Conservation (phyloP, 2,113 vertebrate species). For the Halichoeres trimaculatus region DNA sequence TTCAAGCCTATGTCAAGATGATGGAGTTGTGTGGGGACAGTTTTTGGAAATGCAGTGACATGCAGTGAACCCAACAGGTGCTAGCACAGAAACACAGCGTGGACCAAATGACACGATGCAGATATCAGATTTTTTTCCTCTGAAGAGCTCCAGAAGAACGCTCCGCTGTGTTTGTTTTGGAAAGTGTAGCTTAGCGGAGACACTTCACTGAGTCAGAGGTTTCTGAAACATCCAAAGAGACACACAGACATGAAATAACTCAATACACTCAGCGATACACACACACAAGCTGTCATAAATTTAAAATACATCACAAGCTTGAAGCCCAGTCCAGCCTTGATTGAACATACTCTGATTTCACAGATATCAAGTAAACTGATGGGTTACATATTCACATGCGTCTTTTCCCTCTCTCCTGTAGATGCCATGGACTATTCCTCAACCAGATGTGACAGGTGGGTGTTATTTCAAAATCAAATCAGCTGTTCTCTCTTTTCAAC, state of each 20-base stretch:
- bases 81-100: constrained; percentile 31
- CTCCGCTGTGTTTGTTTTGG: constrained; percentile 71
- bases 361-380: constrained; percentile 25
- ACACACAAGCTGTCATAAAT: too few species aligned
- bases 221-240: constrained; percentile 26
- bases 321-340: constrained; percentile 11
- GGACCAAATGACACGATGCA: constrained; percentile 49
- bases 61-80: constrained; percentile 23
- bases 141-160: constrained; percentile 44
- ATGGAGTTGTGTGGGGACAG: background rate
- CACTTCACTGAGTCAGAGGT: constrained; percentile 40
- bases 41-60: background rate
- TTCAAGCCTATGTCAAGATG: background rate
- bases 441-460: constrained; percentile 88
- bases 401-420: constrained; percentile 82
- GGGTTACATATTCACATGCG: constrained; percentile 1
- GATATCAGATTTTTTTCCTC: constrained; percentile 58
- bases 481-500: constrained; percentile 44
- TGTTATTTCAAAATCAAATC: constrained; percentile 59
- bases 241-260: background rate
- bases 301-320: constrained; percentile 14
- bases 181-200: constrained; percentile 25
- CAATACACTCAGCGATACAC: constrained; percentile 1
- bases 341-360: constrained; percentile 29
- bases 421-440: constrained; percentile 88